Evolutionary conservation across 2,113 vertebrate species (phyloP).

Genomic region (Halcyon senegalensis): DNA sequence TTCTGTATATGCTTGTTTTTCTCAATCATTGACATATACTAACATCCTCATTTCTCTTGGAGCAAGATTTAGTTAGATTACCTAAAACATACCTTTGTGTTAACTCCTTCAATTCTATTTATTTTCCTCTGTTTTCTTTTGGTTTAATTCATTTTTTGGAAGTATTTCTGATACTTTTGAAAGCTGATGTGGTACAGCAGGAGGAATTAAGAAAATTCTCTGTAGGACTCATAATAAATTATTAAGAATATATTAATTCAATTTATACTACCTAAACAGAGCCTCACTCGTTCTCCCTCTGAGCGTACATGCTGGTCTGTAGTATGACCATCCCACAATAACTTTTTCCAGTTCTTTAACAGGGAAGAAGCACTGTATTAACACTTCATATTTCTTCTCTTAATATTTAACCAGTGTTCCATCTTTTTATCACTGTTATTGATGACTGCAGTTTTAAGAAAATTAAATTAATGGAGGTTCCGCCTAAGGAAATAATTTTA

Average conservation of each 20-base stretch:
- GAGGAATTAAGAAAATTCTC: background rate
- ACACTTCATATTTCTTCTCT: background rate
- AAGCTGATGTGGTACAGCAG: background rate
- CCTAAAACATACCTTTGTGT: background rate
- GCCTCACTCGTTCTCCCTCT: background rate
- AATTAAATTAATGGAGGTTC: background rate
- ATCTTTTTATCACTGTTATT: background rate
- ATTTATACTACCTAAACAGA: background rate
- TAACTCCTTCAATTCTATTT: background rate
- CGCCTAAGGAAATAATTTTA: background rate
- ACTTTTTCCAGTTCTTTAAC: background rate
- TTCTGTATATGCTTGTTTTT: background rate
- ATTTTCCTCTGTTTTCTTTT: background rate
- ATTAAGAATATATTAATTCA: background rate
- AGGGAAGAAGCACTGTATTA: background rate
- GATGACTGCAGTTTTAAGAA: background rate
- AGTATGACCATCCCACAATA: background rate
- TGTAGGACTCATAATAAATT: background rate
- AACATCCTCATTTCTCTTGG: background rate
- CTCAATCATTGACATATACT: background rate
- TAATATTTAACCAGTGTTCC: background rate
- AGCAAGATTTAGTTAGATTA: background rate
- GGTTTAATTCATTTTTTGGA: background rate
- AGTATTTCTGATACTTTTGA: background rate
- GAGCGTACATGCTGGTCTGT: background rate